A percentile compares a stretch with the other conserved stretches of the same genome.
Evolutionary conservation across 2,113 vertebrate genomes (phyloP).

Genomic region (Carassius gibelio): DNA sequence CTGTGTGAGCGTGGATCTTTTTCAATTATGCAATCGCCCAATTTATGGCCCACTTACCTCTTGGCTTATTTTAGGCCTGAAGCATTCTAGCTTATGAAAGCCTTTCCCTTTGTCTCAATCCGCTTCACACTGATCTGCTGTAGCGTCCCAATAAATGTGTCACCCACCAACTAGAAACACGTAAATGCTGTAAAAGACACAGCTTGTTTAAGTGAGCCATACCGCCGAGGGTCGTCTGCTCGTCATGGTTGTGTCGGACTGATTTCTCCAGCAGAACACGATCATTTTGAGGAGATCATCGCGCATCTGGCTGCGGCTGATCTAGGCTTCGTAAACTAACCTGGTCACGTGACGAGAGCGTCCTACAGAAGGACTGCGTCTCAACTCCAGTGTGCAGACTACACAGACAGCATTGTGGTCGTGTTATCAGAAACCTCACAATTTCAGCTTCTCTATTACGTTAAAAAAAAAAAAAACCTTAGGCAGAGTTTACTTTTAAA

Average conservation of each 20-base stretch:
- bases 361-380: not conserved
- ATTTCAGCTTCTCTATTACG: not conserved
- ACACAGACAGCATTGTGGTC: not conserved
- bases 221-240: conserved; percentile 21
- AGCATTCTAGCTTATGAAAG: conserved; percentile 80
- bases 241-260: conserved; percentile 49
- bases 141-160: conserved; percentile 65
- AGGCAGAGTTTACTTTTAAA: too few relatives aligned
- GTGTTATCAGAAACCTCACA: not conserved
- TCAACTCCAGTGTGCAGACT: not conserved
- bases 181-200: conserved; percentile 46
- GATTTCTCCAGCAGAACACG: conserved; percentile 32
- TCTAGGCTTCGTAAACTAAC: conserved; percentile 44
- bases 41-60: conserved; percentile 73
- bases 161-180: conserved; percentile 65
- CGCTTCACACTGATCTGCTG: conserved; percentile 66
- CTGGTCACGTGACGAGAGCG: conserved; percentile 55
- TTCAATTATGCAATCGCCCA: not conserved
- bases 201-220: conserved; percentile 37
- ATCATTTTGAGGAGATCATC: conserved; percentile 39
- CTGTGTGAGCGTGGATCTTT: not conserved
- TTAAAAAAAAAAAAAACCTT: not conserved
- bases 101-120: conserved; percentile 82
- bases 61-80: conserved; percentile 82
- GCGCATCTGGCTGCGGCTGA: conserved; percentile 22